Conservation (phyloP, 2,888 invertebrate genomes). For the Campoletis raptor region DNA sequence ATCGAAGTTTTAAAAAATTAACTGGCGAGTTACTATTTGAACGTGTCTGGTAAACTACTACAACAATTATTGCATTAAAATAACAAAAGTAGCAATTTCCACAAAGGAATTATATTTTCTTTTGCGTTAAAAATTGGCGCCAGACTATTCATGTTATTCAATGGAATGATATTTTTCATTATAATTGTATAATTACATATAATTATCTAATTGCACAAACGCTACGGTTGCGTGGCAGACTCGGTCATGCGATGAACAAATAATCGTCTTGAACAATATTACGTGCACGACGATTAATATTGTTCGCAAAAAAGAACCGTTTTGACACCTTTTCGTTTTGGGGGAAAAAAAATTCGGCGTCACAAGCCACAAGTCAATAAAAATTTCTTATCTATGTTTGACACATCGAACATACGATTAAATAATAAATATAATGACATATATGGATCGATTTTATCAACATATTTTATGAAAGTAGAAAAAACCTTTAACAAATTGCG, state of each 20-base stretch:
- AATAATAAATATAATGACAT: background rate
- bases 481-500: background rate
- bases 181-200: constrained; percentile 1
- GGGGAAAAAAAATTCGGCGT: background rate
- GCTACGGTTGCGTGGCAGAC: background rate
- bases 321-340: background rate
- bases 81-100: background rate
- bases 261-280: background rate
- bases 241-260: background rate
- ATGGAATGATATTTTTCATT: background rate
- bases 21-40: too few species aligned
- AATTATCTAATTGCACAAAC: constrained; percentile 1
- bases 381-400: background rate
- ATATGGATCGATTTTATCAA: background rate
- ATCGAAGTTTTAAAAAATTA: too few species aligned
- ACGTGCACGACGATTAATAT: background rate
- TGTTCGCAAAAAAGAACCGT: background rate
- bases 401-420: background rate
- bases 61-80: background rate
- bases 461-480: background rate
- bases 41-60: too few species aligned
- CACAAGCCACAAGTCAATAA: background rate
- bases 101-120: background rate
- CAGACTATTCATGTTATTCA: background rate
- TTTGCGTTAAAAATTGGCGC: background rate